Percentiles rank a stretch among this genome's conserved stretches.
phyloP scores from a whole-genome alignment of 2,113 vertebrate genomes.

The Alosa alosa region DNA sequence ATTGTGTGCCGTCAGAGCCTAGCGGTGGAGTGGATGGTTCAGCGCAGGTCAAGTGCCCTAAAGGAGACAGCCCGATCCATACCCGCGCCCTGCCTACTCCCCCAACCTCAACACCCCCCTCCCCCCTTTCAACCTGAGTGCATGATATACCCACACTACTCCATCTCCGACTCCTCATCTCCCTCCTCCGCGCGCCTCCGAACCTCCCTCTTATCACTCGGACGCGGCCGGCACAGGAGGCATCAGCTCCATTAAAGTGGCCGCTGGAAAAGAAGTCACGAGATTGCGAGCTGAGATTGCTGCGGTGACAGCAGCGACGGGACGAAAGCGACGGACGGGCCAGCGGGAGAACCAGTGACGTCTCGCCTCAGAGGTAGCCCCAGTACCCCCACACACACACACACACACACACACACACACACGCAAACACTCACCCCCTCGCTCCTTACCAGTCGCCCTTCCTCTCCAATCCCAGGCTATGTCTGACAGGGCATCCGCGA shows the following conservation, averaged over 20 bases:
- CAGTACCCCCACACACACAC: neutral
- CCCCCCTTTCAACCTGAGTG: neutral
- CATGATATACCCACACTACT: neutral
- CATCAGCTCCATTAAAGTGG: slow-evolving; percentile 6
- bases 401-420: neutral
- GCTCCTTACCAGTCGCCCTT: slow-evolving; percentile 50
- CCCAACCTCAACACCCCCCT: slow-evolving; percentile 11
- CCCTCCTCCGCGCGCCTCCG: neutral
- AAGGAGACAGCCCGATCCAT: neutral
- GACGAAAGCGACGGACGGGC: neutral
- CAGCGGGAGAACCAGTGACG: too few species aligned
- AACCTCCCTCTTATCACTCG: neutral
- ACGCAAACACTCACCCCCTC: neutral
- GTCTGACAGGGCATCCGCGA: slow-evolving; percentile 59
- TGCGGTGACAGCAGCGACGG: neutral
- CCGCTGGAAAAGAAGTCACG: neutral
- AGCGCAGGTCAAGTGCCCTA: slow-evolving; percentile 4
- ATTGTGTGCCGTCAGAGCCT: slow-evolving; percentile 1
- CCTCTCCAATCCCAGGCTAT: slow-evolving; percentile 37
- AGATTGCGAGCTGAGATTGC: neutral
- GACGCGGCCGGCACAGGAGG: neutral
- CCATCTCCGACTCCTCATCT: neutral
- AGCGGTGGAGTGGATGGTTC: neutral
- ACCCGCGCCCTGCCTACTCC: slow-evolving; percentile 28
- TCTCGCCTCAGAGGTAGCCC: neutral